Evolutionary conservation across 1,140 invertebrate species (phyloP).

Genomic region (Sweltsa coloradensis): DNA sequence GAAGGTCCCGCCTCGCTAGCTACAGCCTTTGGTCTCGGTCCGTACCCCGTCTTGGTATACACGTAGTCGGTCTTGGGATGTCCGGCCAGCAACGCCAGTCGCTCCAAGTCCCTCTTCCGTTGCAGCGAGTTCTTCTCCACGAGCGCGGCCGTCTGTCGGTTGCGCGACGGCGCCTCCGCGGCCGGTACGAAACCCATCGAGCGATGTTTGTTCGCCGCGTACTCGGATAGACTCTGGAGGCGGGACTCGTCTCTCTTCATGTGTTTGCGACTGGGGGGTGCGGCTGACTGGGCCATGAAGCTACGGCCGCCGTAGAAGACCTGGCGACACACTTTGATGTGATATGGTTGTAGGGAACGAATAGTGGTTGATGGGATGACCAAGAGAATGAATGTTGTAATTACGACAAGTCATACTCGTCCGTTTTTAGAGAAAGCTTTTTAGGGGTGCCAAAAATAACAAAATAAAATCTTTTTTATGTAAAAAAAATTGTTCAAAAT

Average conservation of each 20-base stretch:
- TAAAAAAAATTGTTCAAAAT: too few relatives aligned
- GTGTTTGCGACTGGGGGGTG: conserved; percentile 40
- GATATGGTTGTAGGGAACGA: too few relatives aligned
- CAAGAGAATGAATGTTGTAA: too few relatives aligned
- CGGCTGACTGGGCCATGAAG: conserved; percentile 42
- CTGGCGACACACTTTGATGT: conserved; percentile 13
- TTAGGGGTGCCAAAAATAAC: too few relatives aligned
- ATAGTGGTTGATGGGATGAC: too few relatives aligned
- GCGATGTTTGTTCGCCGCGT: too few relatives aligned
- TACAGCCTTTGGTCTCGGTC: not conserved
- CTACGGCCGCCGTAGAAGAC: conserved; percentile 54
- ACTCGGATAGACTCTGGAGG: conserved; percentile 18
- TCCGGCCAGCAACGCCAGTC: conserved; percentile 39
- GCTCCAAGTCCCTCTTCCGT: conserved; percentile 41
- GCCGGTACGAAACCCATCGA: too few relatives aligned
- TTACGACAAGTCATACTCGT: too few relatives aligned
- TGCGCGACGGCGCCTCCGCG: conserved; percentile 19
- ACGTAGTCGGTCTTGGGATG: conserved; percentile 9
- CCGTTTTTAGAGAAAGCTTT: too few relatives aligned
- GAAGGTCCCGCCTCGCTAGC: too few relatives aligned
- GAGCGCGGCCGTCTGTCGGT: conserved; percentile 30
- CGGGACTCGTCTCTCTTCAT: conserved; percentile 40
- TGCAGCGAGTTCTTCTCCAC: conserved; percentile 44
- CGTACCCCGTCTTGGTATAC: not conserved
- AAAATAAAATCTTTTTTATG: too few relatives aligned